Base-by-base conservation (phyloP, 2,797 vertebrate genomes). In the Myotis daubentonii region DNA sequence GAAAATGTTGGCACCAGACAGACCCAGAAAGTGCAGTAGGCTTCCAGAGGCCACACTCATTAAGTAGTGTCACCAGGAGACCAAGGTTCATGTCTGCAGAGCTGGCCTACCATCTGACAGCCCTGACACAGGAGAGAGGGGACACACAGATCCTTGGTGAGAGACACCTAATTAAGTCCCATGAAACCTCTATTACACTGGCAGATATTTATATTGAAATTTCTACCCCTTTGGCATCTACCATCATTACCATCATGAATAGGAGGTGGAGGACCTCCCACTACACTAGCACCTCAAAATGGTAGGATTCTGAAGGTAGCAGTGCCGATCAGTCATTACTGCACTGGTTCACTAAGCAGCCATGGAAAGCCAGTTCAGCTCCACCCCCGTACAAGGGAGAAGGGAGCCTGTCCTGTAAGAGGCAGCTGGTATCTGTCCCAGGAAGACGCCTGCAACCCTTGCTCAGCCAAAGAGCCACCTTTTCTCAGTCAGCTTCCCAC, bases 321-420 rank as follows among this genome's bases (percentile, higher is more conserved):
- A 1, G 15, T 2, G 25, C 41, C 1, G 0, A 55, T 41, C 41
- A 16, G 15, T 49, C 38, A 5, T 1, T 11, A 28, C 20, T 55
- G 74, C 47, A 20, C 6, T 76, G 25, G 1, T 22, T 62, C 41
- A 41, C 0, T 30, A 22, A 65, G 57, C 0, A 57, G 68, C 44
- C 33, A 6, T 8, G 30, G 62, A 49, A 66, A 44, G 47, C 23
- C 80, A 9, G 20, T 71, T 22, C 16, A 47, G 41, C 23, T 62
- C 51, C 17, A 7, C n/a, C 23, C 49, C 3, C 2, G 23, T 0
- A 0, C 17, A 72, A 47, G 19, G 13, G 28, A 57, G 65, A 17
- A 55, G 70, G 2, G 47, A 78, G 81, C 38, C 75, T 8, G 53
- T 15, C 28, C 44, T 17, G 41, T 7, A 71, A 30, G 30, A 60